These are phyloP conservation scores for Furcifer pardalis DNA, from an alignment of 2,797 vertebrate genomes.

Conservation along the genomic window DNA sequence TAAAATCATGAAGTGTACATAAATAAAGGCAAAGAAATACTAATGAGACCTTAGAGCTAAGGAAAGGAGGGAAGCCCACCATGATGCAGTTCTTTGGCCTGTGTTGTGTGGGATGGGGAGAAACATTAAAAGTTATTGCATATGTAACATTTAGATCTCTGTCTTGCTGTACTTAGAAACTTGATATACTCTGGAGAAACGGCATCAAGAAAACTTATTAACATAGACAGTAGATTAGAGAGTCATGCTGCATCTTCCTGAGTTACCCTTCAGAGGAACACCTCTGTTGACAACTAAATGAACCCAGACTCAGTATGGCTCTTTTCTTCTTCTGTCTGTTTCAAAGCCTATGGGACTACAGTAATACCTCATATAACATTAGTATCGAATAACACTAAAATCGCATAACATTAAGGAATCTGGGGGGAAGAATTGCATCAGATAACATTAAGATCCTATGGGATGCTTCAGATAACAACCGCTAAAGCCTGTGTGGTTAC, in stretches of 20 bases:
- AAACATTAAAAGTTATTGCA: not conserved
- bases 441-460: too few species aligned
- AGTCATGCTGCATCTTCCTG: conserved; percentile 24
- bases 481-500: too few species aligned
- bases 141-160: conserved; percentile 40
- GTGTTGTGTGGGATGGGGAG: not conserved
- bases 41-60: conserved; percentile 67
- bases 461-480: too few species aligned
- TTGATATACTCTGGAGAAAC: conserved; percentile 33
- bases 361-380: too few species aligned
- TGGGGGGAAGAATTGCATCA: too few species aligned
- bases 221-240: rapidly evolving
- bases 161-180: conserved; percentile 19
- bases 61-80: conserved; percentile 49
- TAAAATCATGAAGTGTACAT: conserved; percentile 71
- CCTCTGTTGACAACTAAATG: not conserved
- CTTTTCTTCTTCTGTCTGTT: not conserved
- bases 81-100: conserved; percentile 52
- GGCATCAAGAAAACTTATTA: conserved; percentile 33
- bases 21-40: conserved; percentile 57
- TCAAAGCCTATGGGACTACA: conserved; percentile 2
- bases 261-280: conserved; percentile 6
- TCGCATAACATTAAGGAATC: too few species aligned
- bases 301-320: conserved; percentile 9
- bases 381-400: too few species aligned